phyloP scores from a whole-genome alignment of 2,888 invertebrate genomes.

The Prenolepis imparis region DNA sequence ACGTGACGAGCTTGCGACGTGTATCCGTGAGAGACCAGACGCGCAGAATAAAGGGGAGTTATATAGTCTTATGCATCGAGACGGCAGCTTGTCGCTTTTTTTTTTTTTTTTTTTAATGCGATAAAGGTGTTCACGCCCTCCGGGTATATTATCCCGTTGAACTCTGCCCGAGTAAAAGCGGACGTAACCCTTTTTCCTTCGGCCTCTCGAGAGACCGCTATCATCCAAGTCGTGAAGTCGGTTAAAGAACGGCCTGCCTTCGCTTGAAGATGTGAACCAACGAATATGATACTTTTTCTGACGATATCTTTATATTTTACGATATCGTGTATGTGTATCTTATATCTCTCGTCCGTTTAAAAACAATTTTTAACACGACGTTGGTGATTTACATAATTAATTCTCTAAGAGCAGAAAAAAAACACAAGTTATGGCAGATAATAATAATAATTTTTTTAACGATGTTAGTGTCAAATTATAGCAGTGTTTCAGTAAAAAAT shows the following conservation, averaged over 20 bases:
- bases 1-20: slow-evolving; percentile 64
- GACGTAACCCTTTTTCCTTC: slow-evolving; percentile 42
- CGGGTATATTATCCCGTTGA: slow-evolving; percentile 56
- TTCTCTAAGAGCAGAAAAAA: neutral
- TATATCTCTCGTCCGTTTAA: neutral
- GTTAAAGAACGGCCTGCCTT: neutral
- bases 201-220: slow-evolving; percentile 35
- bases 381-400: slow-evolving; percentile 13
- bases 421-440: neutral
- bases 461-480: slow-evolving; percentile 5
- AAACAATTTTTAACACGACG: slow-evolving; percentile 1
- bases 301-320: neutral
- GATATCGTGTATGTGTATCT: neutral
- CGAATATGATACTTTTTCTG: slow-evolving; percentile 34
- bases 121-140: slow-evolving; percentile 70
- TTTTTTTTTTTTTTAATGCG: slow-evolving; percentile 63
- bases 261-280: neutral
- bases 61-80: slow-evolving; percentile 60
- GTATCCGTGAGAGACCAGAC: slow-evolving; percentile 10
- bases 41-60: slow-evolving; percentile 26
- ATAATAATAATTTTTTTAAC: slow-evolving; percentile 6
- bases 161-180: slow-evolving; percentile 18
- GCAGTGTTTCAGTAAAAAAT: neutral
- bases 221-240: slow-evolving; percentile 37
- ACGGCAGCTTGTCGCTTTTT: slow-evolving; percentile 63